A percentile compares a stretch with the other conserved stretches of the same genome.
Conservation (phyloP, 2,113 vertebrate genomes). For the Spermophilus dauricus region DNA sequence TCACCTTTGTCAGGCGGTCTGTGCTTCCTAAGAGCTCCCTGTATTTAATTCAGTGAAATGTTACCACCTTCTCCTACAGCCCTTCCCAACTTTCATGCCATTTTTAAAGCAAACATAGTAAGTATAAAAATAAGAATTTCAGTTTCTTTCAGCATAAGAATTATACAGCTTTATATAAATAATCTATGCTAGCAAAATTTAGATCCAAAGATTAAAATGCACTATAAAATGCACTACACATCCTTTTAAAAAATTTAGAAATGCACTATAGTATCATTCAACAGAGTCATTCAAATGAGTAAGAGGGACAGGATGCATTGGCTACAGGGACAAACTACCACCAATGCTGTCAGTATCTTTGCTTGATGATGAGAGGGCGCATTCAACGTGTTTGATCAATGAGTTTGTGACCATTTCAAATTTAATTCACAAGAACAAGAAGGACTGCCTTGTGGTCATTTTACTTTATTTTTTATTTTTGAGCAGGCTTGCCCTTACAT, state of each 20-base stretch:
- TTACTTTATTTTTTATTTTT: not conserved
- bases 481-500: not conserved
- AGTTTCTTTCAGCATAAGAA: conserved; percentile 23
- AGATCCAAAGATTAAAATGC: conserved; percentile 38
- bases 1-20: not conserved
- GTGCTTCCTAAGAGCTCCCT: not conserved
- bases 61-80: not conserved
- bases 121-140: conserved; percentile 28
- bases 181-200: conserved; percentile 1
- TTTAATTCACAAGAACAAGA: not conserved
- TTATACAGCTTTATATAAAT: not conserved
- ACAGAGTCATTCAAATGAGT: not conserved
- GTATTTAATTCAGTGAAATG: not conserved
- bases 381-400: not conserved
- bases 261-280: not conserved
- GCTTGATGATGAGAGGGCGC: not conserved
- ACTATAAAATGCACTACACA: not conserved
- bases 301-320: not conserved
- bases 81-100: not conserved
- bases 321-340: too few species aligned
- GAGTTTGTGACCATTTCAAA: not conserved
- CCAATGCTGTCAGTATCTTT: not conserved
- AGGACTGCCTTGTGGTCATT: not conserved
- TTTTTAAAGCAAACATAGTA: conserved; percentile 26
- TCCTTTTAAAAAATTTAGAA: not conserved